These are phyloP conservation scores for Dromococcyx pavoninus DNA, from an alignment of 2,797 vertebrate species.

Conservation along the genomic window DNA sequence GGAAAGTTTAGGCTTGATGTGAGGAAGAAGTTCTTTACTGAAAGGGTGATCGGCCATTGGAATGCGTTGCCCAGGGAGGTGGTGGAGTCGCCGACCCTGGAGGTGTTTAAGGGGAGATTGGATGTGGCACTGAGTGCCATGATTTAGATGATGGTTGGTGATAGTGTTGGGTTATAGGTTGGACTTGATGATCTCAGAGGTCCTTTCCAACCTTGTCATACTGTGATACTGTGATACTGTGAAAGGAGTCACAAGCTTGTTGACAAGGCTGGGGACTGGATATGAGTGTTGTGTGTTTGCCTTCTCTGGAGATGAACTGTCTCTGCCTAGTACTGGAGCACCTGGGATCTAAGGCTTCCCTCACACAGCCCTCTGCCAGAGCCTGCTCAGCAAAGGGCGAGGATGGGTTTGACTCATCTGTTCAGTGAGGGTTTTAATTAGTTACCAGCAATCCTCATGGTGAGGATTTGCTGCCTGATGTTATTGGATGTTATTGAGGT, in stretches of 20 bases:
- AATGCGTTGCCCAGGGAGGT: too few relatives aligned
- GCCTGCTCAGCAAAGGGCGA: neutral
- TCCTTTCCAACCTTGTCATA: too few relatives aligned
- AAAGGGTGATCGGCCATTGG: too few relatives aligned
- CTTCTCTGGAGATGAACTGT: neutral
- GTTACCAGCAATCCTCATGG: neutral
- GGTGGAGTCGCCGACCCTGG: too few relatives aligned
- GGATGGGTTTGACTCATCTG: neutral
- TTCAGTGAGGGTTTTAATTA: conserved; percentile 18
- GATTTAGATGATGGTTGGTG: too few relatives aligned
- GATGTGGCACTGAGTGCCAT: too few relatives aligned
- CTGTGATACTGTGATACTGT: too few relatives aligned
- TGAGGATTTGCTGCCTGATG: neutral
- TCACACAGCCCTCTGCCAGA: neutral
- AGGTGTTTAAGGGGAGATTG: too few relatives aligned
- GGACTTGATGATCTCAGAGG: too few relatives aligned
- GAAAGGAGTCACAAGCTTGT: neutral
- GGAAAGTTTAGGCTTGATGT: too few relatives aligned
- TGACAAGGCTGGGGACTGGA: neutral
- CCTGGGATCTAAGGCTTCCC: neutral
- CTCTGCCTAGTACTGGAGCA: neutral
- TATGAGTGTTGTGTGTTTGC: neutral
- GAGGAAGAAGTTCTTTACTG: too few relatives aligned
- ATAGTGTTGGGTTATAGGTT: too few relatives aligned
- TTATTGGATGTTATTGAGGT: neutral